Conservation (phyloP, 1,140 invertebrate species). For the Drosophila jambulina region DNA sequence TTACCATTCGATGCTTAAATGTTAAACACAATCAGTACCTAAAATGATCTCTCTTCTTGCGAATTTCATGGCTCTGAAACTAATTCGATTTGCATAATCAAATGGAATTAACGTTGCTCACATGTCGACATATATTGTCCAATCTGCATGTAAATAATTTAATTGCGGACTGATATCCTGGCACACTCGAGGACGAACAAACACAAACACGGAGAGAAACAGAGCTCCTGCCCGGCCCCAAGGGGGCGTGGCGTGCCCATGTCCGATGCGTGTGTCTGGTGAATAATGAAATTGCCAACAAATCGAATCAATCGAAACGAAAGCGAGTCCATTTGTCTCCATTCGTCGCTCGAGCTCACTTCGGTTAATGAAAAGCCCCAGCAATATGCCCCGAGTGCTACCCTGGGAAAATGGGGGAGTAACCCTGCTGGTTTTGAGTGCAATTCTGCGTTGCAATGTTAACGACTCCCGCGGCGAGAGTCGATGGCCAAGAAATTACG, state of each 20-base stretch:
- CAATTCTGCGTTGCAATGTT: conserved; percentile 38
- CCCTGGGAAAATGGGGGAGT: conserved; percentile 1
- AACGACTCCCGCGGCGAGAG: conserved; percentile 31
- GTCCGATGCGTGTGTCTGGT: conserved; percentile 11
- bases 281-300: conserved; percentile 25
- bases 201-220: background rate
- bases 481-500: conserved; percentile 6
- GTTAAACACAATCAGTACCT: background rate
- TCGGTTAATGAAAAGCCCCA: conserved; percentile 24
- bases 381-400: conserved; percentile 9
- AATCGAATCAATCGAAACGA: conserved; percentile 16
- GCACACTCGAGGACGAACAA: background rate
- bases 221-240: background rate
- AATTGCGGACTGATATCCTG: conserved; percentile 20
- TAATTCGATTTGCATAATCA: conserved; percentile 24
- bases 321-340: conserved; percentile 5
- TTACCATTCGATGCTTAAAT: background rate
- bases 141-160: conserved; percentile 24
- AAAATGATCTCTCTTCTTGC: background rate
- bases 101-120: background rate
- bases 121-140: conserved; percentile 8
- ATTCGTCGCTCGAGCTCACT: conserved; percentile 14
- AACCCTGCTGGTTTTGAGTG: conserved; percentile 20
- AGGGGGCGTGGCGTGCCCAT: background rate
- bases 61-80: background rate